Base-by-base conservation (phyloP, 2,888 invertebrate species). In the Ectemnius continuus region DNA sequence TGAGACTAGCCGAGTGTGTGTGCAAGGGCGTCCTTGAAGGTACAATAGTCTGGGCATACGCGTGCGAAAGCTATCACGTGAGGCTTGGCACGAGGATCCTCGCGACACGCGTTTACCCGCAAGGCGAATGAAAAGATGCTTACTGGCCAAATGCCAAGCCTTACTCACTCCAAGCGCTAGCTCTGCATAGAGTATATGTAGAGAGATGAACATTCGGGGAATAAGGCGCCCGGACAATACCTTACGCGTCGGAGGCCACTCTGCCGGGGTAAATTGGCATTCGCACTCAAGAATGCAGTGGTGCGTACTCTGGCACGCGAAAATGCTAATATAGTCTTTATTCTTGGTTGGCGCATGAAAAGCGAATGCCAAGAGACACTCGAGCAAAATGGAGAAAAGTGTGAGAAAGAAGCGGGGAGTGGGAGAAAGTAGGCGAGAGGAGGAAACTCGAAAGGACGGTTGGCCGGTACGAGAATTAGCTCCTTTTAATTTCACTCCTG, bases 21-120 rank as follows among this genome's bases (percentile, higher is more conserved):
- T 52, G 52, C 6, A 1, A 52, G 13, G 5, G n/a, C 52, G 52
- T 36, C 36, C 36, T 36, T 36, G 73, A 56, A 52, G 46, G 26
- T 70, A 65, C 52, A 56, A 68, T 65, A 63, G 20, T 58, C 68
- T 70, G 63, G 68, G 68, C 46, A 61, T 59, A 26, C 14, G 52
- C 52, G 52, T 52, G 52, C 52, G 52, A 52, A 16, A 48, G 18
- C 45, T 57, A 48, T 56, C 52, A 48, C 16, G 61, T 46, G 11
- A 36, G 36, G n/a, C 57, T 6, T 28, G 23, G 16, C 45, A 46
- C 4, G 48, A 14, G 6, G 4, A 46, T 20, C 14, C 48, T 23
- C 62, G 62, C 48, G 62, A 62, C 62, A 62, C 48, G 48, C 62
- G 23, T 23, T 11, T n/a, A 8, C 14, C 61, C 57, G n/a, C 11